Conservation (phyloP, 2,797 vertebrate genomes). For the Tapera naevia region DNA sequence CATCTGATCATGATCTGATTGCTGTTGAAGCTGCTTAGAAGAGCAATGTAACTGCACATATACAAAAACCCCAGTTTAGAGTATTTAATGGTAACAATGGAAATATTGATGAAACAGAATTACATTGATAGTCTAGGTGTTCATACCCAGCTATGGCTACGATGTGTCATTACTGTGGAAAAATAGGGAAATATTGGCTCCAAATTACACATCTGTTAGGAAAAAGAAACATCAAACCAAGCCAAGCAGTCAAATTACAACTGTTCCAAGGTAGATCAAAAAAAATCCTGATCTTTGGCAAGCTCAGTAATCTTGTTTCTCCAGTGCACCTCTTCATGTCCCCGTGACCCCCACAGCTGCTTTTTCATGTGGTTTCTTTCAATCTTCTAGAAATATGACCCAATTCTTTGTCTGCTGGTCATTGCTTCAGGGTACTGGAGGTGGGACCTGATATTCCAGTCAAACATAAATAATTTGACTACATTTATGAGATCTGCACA, state of each 20-base stretch:
- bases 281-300: background rate
- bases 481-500: background rate
- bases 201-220: background rate
- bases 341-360: rapidly evolving
- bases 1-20: background rate
- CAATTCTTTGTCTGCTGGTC: background rate
- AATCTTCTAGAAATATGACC: background rate
- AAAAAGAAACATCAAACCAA: background rate
- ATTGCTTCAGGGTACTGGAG: background rate
- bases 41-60: background rate
- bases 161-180: background rate
- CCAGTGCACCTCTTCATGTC: background rate
- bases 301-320: background rate
- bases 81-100: background rate
- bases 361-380: background rate
- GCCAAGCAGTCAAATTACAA: background rate
- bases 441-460: background rate
- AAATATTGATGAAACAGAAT: background rate
- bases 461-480: background rate
- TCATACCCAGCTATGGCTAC: background rate
- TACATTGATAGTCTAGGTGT: background rate
- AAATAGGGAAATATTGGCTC: background rate
- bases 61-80: background rate
- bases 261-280: background rate
- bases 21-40: background rate